Evolutionary conservation across 2,888 invertebrate species (phyloP).

Genomic region (Rotaria socialis): DNA sequence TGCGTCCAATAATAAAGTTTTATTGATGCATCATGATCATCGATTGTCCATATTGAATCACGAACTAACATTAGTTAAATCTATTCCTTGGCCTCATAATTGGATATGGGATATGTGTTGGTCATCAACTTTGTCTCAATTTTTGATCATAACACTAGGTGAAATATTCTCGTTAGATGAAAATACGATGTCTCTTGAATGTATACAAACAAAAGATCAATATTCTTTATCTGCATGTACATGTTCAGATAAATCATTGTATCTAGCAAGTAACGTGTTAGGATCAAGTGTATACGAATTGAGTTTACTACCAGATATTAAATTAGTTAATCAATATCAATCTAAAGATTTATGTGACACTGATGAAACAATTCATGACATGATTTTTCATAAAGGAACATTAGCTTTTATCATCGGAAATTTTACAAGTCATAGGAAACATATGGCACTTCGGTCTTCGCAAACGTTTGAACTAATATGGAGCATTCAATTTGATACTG

Average conservation of each 20-base stretch:
- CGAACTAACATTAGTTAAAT: neutral
- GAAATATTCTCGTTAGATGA: neutral
- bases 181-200: neutral
- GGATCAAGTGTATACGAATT: neutral
- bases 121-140: neutral
- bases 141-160: neutral
- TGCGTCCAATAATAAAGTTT: neutral
- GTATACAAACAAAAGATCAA: neutral
- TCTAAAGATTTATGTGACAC: neutral
- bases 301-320: neutral
- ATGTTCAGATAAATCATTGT: neutral
- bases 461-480: neutral
- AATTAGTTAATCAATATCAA: neutral
- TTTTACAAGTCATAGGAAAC: neutral
- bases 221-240: neutral
- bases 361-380: neutral
- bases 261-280: neutral
- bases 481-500: neutral
- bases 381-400: neutral
- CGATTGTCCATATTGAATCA: neutral
- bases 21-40: neutral
- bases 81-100: neutral
- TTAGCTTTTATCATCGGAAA: neutral
- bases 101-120: constrained; percentile 25
- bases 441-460: neutral